phyloP scores from a whole-genome alignment of 2,113 vertebrate species.

The Psilopogon haemacephalus region DNA sequence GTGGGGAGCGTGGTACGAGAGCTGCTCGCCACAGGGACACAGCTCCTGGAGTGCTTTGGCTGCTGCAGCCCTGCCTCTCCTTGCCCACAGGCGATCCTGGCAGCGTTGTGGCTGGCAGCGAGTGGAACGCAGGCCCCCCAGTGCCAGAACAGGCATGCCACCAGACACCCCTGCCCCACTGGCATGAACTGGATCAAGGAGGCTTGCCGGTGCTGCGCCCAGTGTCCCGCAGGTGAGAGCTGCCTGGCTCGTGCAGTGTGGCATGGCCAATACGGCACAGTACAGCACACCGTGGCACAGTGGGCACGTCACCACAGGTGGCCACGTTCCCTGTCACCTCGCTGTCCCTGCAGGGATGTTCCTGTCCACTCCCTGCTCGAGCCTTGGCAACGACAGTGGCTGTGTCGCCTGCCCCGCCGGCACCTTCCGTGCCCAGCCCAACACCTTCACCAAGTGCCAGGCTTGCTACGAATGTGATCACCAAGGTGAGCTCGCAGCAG shows the following conservation, averaged over 20 bases:
- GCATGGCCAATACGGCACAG: rapidly evolving
- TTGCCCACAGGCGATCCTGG: neutral
- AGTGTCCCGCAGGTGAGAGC: slow-evolving; percentile 40
- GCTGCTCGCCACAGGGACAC: rapidly evolving
- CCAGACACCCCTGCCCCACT: rapidly evolving
- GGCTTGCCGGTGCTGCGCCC: rapidly evolving
- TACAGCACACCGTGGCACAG: rapidly evolving
- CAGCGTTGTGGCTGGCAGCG: neutral
- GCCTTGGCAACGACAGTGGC: rapidly evolving
- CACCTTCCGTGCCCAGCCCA: slow-evolving; percentile 52
- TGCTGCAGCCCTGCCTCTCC: neutral
- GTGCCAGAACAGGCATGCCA: neutral
- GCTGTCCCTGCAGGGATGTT: slow-evolving; percentile 39
- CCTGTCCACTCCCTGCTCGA: neutral
- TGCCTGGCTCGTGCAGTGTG: rapidly evolving
- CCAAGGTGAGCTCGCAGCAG: slow-evolving; percentile 65
- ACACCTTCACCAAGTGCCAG: slow-evolving; percentile 37
- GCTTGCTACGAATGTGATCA: slow-evolving; percentile 75
- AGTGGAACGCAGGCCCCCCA: neutral
- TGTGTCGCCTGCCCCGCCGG: neutral
- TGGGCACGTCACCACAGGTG: rapidly evolving
- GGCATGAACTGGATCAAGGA: neutral
- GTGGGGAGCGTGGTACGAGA: neutral
- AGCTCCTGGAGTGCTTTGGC: neutral
- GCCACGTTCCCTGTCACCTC: neutral